A percentile compares a stretch with the other conserved stretches of the same genome.
These are phyloP conservation scores for Girardinichthys multiradiatus DNA, from an alignment of 2,113 vertebrate genomes.

Conservation along the genomic window DNA sequence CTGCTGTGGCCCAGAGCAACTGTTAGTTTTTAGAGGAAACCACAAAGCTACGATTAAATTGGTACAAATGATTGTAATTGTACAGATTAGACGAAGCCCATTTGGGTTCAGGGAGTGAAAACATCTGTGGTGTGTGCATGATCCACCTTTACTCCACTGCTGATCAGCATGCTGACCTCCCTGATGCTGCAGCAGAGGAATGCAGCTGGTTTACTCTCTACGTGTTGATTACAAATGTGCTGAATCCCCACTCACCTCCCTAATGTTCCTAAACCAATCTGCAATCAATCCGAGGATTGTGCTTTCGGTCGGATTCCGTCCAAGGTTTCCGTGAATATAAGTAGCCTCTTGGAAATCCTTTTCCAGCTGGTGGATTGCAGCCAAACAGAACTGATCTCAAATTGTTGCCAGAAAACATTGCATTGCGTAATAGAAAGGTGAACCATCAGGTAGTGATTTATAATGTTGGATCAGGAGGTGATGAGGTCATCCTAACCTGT, in stretches of 20 bases:
- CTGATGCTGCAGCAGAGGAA: conserved; percentile 25
- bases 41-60: not conserved
- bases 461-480: not conserved
- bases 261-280: conserved; percentile 6
- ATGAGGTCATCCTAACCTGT: not conserved
- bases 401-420: conserved; percentile 17
- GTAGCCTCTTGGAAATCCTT: conserved; percentile 10
- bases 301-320: conserved; percentile 7
- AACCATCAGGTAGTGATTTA: not conserved
- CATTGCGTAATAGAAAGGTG: not conserved
- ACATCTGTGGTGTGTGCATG: not conserved
- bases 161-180: conserved; percentile 21
- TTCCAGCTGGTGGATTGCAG: conserved; percentile 19
- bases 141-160: not conserved
- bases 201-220: conserved; percentile 33
- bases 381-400: conserved; percentile 17
- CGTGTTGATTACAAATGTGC: conserved; percentile 38
- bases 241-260: conserved; percentile 1
- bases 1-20: not conserved
- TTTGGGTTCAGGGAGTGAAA: conserved; percentile 2
- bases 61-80: conserved; percentile 4
- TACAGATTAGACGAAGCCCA: not conserved
- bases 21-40: not conserved
- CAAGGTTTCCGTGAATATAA: conserved; percentile 11
- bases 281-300: not conserved